Percentiles rank a stretch among this genome's conserved stretches.
Conservation (phyloP, 2,797 vertebrate species). For the Cyprinella venusta region DNA sequence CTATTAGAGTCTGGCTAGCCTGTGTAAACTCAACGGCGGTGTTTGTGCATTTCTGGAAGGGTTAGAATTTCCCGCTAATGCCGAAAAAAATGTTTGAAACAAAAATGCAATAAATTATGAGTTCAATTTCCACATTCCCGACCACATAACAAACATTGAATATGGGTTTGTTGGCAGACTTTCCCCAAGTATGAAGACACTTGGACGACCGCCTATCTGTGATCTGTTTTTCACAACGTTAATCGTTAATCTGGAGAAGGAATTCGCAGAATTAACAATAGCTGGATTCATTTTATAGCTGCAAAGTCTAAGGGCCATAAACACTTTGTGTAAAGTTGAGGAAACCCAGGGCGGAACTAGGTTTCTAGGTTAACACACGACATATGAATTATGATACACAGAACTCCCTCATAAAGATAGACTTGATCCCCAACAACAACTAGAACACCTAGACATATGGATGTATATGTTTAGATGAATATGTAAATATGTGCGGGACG, state of each 20-base stretch:
- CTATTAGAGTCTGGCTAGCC: slow-evolving; percentile 55
- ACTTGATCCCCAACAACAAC: neutral
- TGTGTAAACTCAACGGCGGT: slow-evolving; percentile 37
- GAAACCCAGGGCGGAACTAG: slow-evolving; percentile 28
- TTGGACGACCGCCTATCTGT: slow-evolving; percentile 13
- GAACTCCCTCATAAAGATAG: slow-evolving; percentile 40
- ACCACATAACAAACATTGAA: slow-evolving; percentile 64
- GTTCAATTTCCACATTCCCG: slow-evolving; percentile 72
- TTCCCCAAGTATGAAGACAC: slow-evolving; percentile 65
- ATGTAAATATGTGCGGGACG: too few relatives aligned
- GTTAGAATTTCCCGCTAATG: slow-evolving; percentile 55
- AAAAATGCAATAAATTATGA: slow-evolving; percentile 67
- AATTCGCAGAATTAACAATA: slow-evolving; percentile 5
- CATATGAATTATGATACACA: slow-evolving; percentile 25
- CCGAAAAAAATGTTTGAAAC: slow-evolving; percentile 49
- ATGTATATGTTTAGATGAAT: too few relatives aligned
- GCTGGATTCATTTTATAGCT: slow-evolving; percentile 3
- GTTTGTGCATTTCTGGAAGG: slow-evolving; percentile 46
- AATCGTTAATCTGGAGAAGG: neutral
- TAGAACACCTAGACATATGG: neutral
- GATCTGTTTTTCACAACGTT: slow-evolving; percentile 3
- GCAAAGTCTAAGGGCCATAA: slow-evolving; percentile 23
- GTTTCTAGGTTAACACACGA: slow-evolving; percentile 31
- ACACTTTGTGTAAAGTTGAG: slow-evolving; percentile 48
- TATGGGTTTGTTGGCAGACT: slow-evolving; percentile 73